Evolutionary conservation across 2,797 vertebrate species (phyloP).

Genomic region (Brachyalestes nurse): DNA sequence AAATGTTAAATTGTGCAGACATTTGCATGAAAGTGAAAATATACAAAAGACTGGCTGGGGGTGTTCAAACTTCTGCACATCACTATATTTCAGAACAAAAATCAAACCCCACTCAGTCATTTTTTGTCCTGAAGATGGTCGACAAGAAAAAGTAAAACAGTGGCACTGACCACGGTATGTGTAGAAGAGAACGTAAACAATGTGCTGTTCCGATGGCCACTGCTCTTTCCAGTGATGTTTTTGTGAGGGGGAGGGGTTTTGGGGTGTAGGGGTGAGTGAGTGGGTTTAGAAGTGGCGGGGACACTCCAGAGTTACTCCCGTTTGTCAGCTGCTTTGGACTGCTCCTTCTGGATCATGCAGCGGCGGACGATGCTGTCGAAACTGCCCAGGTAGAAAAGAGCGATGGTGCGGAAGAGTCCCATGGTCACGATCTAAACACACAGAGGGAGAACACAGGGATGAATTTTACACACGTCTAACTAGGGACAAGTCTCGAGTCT

Average conservation of each 20-base stretch:
- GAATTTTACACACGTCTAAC: too few species aligned
- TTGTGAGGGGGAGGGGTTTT: background rate
- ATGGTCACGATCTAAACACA: conserved; percentile 90
- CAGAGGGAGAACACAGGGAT: background rate
- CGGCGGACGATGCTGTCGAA: conserved; percentile 97
- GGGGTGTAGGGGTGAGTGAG: background rate
- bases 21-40: too few species aligned
- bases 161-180: background rate
- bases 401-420: conserved; percentile 94
- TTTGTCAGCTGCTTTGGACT: conserved; percentile 86
- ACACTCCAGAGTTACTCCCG: conserved; percentile 75
- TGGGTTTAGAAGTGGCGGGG: background rate
- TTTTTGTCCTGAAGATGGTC: background rate
- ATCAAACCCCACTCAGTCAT: background rate
- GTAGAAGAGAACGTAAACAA: background rate
- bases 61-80: too few species aligned
- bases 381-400: conserved; percentile 94
- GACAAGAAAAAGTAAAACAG: background rate
- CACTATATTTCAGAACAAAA: background rate
- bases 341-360: conserved; percentile 95
- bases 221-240: background rate
- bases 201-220: background rate
- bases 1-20: too few species aligned
- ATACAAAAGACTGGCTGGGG: too few species aligned
- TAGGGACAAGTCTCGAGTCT: too few species aligned